Evolutionary conservation across 2,888 invertebrate genomes (phyloP).

Genomic region (Phaonia tiefii): DNA sequence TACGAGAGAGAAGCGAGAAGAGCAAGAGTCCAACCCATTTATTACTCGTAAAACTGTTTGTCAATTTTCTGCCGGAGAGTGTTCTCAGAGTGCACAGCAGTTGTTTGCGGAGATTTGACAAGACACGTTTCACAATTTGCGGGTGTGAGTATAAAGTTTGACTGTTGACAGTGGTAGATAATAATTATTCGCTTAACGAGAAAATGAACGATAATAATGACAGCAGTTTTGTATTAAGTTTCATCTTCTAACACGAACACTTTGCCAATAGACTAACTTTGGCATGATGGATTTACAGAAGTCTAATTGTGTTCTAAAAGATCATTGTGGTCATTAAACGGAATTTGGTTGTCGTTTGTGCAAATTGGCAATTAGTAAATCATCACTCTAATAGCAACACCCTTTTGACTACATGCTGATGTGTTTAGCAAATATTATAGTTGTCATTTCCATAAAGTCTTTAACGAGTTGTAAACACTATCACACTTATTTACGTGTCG

Average conservation of each 20-base stretch:
- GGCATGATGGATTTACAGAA: background rate
- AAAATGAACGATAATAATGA: background rate
- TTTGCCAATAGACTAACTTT: background rate
- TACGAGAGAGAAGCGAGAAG: no score
- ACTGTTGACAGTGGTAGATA: constrained; percentile 24
- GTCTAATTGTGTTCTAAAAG: no score
- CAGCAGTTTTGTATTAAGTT: background rate
- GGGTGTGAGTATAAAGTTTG: constrained; percentile 8
- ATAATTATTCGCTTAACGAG: constrained; percentile 17
- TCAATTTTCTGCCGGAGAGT: constrained; percentile 52
- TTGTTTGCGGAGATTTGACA: constrained; percentile 5
- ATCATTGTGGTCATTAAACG: no score
- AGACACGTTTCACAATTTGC: constrained; percentile 22
- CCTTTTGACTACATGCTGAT: background rate
- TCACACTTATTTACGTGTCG: background rate
- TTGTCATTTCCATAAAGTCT: background rate
- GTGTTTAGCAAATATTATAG: background rate
- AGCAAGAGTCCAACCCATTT: constrained; percentile 35
- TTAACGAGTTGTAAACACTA: background rate
- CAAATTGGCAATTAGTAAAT: background rate
- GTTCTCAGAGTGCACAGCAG: background rate
- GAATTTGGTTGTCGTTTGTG: no score
- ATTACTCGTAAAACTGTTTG: constrained; percentile 45
- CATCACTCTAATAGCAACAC: background rate
- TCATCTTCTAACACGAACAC: background rate